Conservation (phyloP, 2,888 invertebrate genomes). For the Euphydryas editha region DNA sequence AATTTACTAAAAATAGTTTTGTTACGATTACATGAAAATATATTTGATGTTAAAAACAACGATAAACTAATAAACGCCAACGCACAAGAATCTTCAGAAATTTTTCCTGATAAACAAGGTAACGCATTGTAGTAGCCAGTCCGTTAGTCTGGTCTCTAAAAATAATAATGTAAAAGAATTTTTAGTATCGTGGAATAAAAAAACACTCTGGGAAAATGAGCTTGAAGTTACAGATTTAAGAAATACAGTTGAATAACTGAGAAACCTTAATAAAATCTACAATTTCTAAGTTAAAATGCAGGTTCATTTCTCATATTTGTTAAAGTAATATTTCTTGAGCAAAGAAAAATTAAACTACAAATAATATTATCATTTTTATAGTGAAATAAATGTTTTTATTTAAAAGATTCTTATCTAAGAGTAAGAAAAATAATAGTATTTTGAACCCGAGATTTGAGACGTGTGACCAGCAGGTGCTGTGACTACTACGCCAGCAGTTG, state of each 20-base stretch:
- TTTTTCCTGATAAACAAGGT: neutral
- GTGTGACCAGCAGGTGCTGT: too few relatives aligned
- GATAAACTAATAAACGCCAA: neutral
- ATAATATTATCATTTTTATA: neutral
- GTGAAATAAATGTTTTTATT: neutral
- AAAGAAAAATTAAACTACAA: constrained; percentile 2
- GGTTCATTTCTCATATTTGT: neutral
- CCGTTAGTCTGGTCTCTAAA: constrained; percentile 5
- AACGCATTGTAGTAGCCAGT: neutral
- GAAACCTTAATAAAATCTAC: constrained; percentile 1
- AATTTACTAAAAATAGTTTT: neutral
- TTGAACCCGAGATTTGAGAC: too few relatives aligned
- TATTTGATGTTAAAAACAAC: neutral
- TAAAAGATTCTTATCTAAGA: neutral
- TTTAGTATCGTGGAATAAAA: neutral
- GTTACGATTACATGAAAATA: neutral
- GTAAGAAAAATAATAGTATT: neutral
- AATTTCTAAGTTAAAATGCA: constrained; percentile 7
- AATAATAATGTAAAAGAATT: constrained; percentile 5
- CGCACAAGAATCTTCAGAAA: neutral
- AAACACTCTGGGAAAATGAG: constrained; percentile 5
- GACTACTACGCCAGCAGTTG: too few relatives aligned
- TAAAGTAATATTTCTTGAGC: neutral
- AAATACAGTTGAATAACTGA: neutral
- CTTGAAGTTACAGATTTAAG: neutral